phyloP scores from a whole-genome alignment of 1,140 invertebrate species.

The Zaprionus africanus region DNA sequence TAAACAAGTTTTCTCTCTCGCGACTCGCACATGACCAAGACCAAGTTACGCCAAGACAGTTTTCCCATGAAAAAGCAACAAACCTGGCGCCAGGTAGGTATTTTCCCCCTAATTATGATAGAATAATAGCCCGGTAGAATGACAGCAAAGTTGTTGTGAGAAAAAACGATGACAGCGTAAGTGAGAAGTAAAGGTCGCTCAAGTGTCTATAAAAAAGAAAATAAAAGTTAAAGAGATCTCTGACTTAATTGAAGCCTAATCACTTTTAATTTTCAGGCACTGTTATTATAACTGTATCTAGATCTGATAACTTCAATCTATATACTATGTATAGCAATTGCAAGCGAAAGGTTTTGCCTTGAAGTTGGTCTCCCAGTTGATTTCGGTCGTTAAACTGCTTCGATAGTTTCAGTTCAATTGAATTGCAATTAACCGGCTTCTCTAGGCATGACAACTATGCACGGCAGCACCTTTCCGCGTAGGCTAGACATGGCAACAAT shows the following conservation, averaged over 20 bases:
- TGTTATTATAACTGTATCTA: neutral
- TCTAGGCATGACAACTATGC: conserved; percentile 37
- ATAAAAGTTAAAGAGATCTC: neutral
- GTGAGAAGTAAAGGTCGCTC: neutral
- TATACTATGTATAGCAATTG: neutral
- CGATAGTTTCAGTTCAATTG: conserved; percentile 30
- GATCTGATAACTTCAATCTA: neutral
- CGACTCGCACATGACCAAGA: neutral
- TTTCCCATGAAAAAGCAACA: conserved; percentile 55
- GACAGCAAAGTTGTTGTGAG: conserved; percentile 5
- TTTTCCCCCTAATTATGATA: conserved; percentile 44
- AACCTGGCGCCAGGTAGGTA: conserved; percentile 51
- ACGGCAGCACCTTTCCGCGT: conserved; percentile 54
- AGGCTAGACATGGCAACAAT: conserved; percentile 38
- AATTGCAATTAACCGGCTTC: conserved; percentile 23
- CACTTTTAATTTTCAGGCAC: neutral
- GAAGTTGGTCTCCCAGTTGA: conserved; percentile 17
- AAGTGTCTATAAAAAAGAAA: neutral
- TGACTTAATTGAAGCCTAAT: neutral
- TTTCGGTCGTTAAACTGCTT: conserved; percentile 18
- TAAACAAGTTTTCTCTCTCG: conserved; percentile 7
- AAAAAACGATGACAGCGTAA: conserved; percentile 43
- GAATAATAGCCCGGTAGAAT: neutral
- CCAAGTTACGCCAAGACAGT: neutral
- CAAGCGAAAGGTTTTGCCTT: conserved; percentile 17